A percentile compares a stretch with the other conserved stretches of the same genome.
These are phyloP conservation scores for Dicyrtomina minuta DNA, from an alignment of 2,888 invertebrate species.

Conservation along the genomic window DNA sequence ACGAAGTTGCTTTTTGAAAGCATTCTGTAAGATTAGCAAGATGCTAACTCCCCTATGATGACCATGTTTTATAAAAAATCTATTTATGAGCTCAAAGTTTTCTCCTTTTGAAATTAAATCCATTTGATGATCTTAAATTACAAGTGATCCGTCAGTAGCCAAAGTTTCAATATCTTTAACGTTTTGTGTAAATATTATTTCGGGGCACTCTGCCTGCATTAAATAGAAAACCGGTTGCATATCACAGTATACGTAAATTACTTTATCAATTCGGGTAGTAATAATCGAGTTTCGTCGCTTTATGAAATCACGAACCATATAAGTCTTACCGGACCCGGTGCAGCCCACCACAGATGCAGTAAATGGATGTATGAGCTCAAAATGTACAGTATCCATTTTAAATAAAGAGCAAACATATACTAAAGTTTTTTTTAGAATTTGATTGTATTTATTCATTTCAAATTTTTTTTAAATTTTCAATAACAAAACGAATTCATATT, in stretches of 20 bases:
- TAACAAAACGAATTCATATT: no score
- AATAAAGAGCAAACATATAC: no score
- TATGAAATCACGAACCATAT: neutral
- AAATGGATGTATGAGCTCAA: neutral
- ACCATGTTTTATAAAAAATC: constrained; percentile 3
- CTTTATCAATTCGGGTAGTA: neutral
- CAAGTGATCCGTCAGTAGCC: neutral
- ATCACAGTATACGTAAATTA: constrained; percentile 2
- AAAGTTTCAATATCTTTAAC: neutral
- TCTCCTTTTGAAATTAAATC: neutral
- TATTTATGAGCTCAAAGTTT: no score
- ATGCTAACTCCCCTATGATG: neutral
- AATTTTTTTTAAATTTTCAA: no score
- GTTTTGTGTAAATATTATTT: constrained; percentile 10
- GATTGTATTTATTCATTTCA: no score
- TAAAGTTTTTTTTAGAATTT: no score
- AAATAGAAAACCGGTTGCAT: neutral
- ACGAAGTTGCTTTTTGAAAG: neutral
- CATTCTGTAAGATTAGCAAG: neutral
- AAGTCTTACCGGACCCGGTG: neutral
- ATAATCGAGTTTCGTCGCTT: neutral
- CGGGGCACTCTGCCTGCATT: neutral
- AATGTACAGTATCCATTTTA: neutral
- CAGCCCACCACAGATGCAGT: neutral
- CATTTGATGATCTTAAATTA: neutral